Percentiles rank a stretch among this genome's conserved stretches.
Evolutionary conservation across 2,797 vertebrate species (phyloP).

Genomic region (Botia almorhae): DNA sequence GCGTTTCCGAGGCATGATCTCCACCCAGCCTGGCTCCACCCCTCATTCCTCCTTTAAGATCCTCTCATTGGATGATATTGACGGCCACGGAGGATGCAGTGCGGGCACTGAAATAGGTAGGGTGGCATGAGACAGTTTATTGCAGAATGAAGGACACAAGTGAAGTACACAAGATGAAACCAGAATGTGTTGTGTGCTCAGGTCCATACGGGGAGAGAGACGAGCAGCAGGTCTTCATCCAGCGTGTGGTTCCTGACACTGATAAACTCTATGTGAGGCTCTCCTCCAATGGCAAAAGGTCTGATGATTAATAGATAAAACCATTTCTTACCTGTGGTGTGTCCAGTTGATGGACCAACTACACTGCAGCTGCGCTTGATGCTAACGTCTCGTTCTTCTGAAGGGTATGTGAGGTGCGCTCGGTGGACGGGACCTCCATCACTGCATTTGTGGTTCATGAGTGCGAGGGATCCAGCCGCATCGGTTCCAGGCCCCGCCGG

Average conservation of each 20-base stretch:
- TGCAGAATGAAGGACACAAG: too few species aligned
- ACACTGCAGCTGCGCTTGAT: not conserved
- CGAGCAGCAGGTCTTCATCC: slow-evolving; percentile 92
- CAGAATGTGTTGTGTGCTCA: slow-evolving; percentile 58
- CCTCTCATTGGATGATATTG: slow-evolving; percentile 85
- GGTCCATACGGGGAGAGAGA: slow-evolving; percentile 90
- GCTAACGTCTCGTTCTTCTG: not conserved
- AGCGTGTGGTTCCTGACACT: slow-evolving; percentile 89
- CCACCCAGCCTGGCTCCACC: slow-evolving; percentile 91
- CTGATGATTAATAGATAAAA: slow-evolving; percentile 28
- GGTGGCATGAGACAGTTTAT: not conserved
- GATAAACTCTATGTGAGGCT: slow-evolving; percentile 88
- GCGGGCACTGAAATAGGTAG: slow-evolving; percentile 89
- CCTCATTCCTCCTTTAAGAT: slow-evolving; percentile 92
- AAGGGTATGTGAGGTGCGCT: slow-evolving; percentile 89
- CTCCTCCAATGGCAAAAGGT: slow-evolving; percentile 93
- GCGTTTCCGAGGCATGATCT: slow-evolving; percentile 92
- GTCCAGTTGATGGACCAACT: not conserved
- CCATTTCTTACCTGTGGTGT: not conserved
- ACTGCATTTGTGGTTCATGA: slow-evolving; percentile 90
- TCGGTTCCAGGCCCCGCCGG: slow-evolving; percentile 85
- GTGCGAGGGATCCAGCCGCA: slow-evolving; percentile 90
- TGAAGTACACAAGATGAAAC: not conserved
- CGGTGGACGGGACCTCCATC: slow-evolving; percentile 85
- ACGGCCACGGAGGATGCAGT: slow-evolving; percentile 85